Base-by-base conservation (phyloP, 2,888 invertebrate genomes). In the Crematogaster levior region DNA sequence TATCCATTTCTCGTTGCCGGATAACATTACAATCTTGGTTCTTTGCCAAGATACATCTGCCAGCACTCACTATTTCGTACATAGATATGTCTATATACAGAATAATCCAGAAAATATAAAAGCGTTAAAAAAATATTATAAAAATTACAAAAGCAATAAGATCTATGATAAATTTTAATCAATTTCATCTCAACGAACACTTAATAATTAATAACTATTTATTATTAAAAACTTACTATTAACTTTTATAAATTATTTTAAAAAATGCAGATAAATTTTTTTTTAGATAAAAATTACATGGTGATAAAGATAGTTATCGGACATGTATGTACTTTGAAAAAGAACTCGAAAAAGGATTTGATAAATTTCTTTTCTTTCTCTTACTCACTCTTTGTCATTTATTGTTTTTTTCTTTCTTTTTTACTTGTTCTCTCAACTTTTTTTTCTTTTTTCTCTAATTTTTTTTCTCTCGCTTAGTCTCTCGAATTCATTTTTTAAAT, bases 1-100 rank as follows among this genome's bases (percentile, higher is more conserved):
- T 81, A 65, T 77, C 84, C 84, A 84, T 34, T 58, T 53, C 83
- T 83, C 84, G 84, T 86, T 91, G 90, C 91, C 89, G 91, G 91
- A 91, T 92, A 92, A 91, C 91, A 92, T 93, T 93, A 92, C 87
- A 91, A 90, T 87, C 86, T 91, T 93, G 93, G 91, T 91, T 81
- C 74, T 84, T 83, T 90, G 92, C 93, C 93, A 93, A 92, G 89
- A 90, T 91, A 92, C 90, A 92, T 92, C 90, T 90, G 90, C 90
- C 90, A 88, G 88, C 89, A 81, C 88, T 92, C 77, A 40, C 77
- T 24, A 51, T 51, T 61, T 30, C 18, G 27, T 70, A 73, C 37
- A 40, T 70, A 73, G 37, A 68, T 72, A 48, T 68, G 70, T 60
- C 63, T 24, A 34, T 65, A 7, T 18, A 3, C 24, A 34, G 15